Evolutionary conservation across 2,113 vertebrate genomes (phyloP).

Genomic region (Aldabrachelys gigantea): DNA sequence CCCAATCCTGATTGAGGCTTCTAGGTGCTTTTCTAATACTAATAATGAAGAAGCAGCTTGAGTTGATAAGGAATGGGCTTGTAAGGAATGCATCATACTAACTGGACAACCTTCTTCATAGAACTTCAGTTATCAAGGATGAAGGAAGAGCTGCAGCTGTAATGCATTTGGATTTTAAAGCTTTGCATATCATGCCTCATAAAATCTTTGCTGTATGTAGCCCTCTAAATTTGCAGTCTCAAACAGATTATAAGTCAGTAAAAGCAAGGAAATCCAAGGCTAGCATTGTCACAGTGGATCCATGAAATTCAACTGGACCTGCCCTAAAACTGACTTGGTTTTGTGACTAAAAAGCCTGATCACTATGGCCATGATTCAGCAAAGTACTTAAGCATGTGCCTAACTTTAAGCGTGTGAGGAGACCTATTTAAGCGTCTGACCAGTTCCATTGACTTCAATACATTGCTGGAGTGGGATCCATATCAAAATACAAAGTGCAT

Average conservation of each 20-base stretch:
- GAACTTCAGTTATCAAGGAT: neutral
- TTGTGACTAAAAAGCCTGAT: neutral
- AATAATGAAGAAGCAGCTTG: neutral
- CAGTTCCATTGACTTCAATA: neutral
- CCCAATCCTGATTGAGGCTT: neutral
- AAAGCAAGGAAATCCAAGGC: neutral
- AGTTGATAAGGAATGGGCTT: neutral
- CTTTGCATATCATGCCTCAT: rapidly evolving
- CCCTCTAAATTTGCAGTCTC: neutral
- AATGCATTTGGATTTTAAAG: rapidly evolving
- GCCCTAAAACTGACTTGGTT: neutral
- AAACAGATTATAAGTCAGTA: neutral
- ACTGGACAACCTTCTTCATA: neutral
- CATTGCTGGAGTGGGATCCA: too few relatives aligned
- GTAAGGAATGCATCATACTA: neutral
- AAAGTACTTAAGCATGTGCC: neutral
- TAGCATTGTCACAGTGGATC: neutral
- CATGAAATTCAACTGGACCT: neutral
- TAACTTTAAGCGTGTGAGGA: neutral
- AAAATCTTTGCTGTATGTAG: neutral
- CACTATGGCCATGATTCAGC: rapidly evolving
- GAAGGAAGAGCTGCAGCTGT: rapidly evolving
- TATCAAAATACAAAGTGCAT: neutral
- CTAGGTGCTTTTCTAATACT: neutral
- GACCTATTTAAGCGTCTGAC: neutral